These are phyloP conservation scores for Lasaia peninsularis DNA, from an alignment of 1,140 invertebrate species.

Conservation along the genomic window DNA sequence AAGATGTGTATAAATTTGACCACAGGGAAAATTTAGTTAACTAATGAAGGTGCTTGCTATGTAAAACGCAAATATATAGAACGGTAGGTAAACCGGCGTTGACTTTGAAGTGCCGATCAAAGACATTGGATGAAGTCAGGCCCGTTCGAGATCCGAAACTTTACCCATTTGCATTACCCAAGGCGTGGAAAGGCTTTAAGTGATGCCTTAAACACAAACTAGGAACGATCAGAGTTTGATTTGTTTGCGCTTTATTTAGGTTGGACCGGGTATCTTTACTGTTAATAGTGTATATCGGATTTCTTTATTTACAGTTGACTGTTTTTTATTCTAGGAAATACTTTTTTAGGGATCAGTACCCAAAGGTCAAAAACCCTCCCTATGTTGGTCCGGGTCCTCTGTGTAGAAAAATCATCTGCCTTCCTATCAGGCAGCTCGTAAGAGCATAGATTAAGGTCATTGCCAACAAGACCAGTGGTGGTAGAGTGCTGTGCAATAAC, in stretches of 20 bases:
- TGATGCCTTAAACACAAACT: conserved; percentile 26
- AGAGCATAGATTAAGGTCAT: too few relatives aligned
- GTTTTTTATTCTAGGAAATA: too few relatives aligned
- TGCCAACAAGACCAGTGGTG: too few relatives aligned
- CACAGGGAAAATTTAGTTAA: too few relatives aligned
- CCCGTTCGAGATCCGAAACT: conserved; percentile 53
- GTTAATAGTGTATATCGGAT: not conserved
- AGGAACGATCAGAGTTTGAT: conserved; percentile 10
- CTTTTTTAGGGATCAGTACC: too few relatives aligned
- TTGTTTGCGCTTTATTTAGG: conserved; percentile 7
- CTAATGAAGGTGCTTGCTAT: not conserved
- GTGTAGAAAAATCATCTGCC: too few relatives aligned
- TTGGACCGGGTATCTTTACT: not conserved
- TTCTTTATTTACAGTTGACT: too few relatives aligned
- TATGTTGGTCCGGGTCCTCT: too few relatives aligned
- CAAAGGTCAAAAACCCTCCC: too few relatives aligned
- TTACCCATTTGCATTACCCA: conserved; percentile 66
- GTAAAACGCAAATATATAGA: not conserved
- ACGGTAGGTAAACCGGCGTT: conserved; percentile 42
- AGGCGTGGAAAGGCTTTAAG: conserved; percentile 54
- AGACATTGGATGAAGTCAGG: conserved; percentile 57
- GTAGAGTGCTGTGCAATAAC: too few relatives aligned
- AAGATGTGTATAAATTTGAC: too few relatives aligned
- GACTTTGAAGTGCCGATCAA: conserved; percentile 63
- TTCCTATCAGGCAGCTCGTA: too few relatives aligned